Conservation (phyloP, 2,797 vertebrate genomes). For the Cynopterus sphinx region DNA sequence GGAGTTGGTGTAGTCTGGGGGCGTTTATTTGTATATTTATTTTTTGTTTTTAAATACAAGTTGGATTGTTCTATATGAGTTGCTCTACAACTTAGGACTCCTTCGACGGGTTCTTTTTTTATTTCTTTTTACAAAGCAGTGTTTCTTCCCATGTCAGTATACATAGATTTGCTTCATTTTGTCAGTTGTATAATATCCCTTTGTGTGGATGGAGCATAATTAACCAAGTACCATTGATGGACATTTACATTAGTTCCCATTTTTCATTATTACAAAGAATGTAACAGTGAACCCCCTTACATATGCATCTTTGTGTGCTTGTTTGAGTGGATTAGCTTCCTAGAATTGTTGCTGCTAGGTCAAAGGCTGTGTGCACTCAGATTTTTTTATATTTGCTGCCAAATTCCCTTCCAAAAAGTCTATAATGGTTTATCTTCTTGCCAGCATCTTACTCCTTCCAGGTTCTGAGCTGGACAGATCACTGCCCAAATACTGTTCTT, state of each 20-base stretch:
- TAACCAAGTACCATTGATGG: background rate
- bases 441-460: background rate
- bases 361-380: background rate
- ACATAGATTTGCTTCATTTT: slow-evolving; percentile 31
- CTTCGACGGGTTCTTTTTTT: background rate
- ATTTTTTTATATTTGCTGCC: slow-evolving; percentile 30
- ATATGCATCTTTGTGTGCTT: background rate
- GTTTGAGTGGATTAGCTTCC: background rate
- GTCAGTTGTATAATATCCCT: slow-evolving; percentile 5
- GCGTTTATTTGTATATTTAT: background rate
- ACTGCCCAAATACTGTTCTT: background rate
- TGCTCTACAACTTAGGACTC: background rate
- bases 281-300: background rate
- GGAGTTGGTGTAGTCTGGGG: background rate
- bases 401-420: slow-evolving; percentile 41
- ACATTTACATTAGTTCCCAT: background rate
- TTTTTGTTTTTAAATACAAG: background rate
- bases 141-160: background rate
- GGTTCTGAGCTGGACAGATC: background rate
- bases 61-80: background rate
- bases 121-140: background rate
- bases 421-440: slow-evolving; percentile 9
- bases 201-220: background rate
- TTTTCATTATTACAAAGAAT: background rate
- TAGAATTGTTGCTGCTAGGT: slow-evolving; percentile 33